Evolutionary conservation across 2,113 vertebrate species (phyloP), one percentile per base, ranked within the genome.

Genomic region (Hyaena hyaena): DNA sequence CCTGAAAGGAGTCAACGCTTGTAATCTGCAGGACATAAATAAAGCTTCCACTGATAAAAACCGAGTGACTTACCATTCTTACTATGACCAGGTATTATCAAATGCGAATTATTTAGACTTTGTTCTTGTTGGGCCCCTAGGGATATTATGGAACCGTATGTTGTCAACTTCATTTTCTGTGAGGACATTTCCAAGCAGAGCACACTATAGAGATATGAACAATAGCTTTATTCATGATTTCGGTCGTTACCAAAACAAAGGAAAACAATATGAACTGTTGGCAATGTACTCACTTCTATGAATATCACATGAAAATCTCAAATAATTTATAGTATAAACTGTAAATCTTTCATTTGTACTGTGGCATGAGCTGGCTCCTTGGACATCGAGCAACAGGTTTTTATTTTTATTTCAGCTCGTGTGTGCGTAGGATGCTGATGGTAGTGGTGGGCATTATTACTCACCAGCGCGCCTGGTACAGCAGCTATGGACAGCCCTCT

Each of bases 131-230:
- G 11, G 83, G 28, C 45, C 63, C 73, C 33, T 21, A 39, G 35
- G 61, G 58, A 66, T 55, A 31, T 19, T 90, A 45, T 10, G 1
- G 63, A 83, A 55, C 17, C 12, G 4, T 65, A 6, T 53, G 28
- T 83, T 90, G 21, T 77, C 45, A 65, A 53, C 43, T 90, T 82
- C 21, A 35, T 93, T 94, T 94, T 96, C 48, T 95, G 9, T 39
- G 61, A 77, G 73, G 39, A 82, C 8, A 33, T 84, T 68, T 58
- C n/a, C 71, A 86, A 79, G 17, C 19, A 85, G 77, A 80, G 92
- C 45, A 79, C 55, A 43, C 35, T 74, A 19, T 33, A 89, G 85
- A 79, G 10, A 61, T 19, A 4, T 0, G 6, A 95, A 45, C 11
- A 73, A 7, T 80, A 31, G 24, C 55, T 84, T 76, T 65, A 63